A percentile compares a stretch with the other conserved stretches of the same genome.
Evolutionary conservation across 2,113 vertebrate genomes (phyloP).

Genomic region (Pterophyllum scalare): DNA sequence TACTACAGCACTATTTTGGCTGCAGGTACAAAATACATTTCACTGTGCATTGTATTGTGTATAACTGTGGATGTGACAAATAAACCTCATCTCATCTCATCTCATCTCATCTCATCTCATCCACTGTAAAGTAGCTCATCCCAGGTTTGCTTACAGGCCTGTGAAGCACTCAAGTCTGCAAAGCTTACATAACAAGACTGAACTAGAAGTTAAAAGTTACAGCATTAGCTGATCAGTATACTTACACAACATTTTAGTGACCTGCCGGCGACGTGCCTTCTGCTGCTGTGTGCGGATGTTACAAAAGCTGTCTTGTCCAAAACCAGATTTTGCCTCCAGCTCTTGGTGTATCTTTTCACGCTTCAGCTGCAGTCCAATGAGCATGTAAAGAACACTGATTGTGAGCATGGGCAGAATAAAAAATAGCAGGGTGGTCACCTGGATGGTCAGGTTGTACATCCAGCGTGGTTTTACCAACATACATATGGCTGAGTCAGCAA

Average conservation of each 20-base stretch:
- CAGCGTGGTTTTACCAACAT: conserved; percentile 82
- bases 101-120: too few species aligned
- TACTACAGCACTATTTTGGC: too few species aligned
- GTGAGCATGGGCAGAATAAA: conserved; percentile 92
- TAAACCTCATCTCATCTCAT: too few species aligned
- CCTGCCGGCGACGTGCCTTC: conserved; percentile 84
- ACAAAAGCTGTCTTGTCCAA: conserved; percentile 56
- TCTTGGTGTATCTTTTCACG: conserved; percentile 83
- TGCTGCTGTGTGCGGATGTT: conserved; percentile 71
- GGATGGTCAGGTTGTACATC: conserved; percentile 90
- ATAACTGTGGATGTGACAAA: too few species aligned
- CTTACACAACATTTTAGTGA: conserved; percentile 98
- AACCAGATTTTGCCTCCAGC: conserved; percentile 69
- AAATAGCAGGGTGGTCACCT: conserved; percentile 89
- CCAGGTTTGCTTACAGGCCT: too few species aligned
- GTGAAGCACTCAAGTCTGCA: not conserved
- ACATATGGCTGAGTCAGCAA: conserved; percentile 85
- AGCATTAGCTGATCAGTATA: conserved; percentile 40
- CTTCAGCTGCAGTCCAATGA: conserved; percentile 88
- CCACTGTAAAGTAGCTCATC: not conserved
- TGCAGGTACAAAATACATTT: too few species aligned
- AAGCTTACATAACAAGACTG: not conserved
- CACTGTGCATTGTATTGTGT: too few species aligned
- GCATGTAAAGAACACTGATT: conserved; percentile 90
- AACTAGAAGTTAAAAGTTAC: not conserved